These are phyloP conservation scores for Meriones unguiculatus DNA, from an alignment of 2,113 vertebrate genomes.

Conservation along the genomic window DNA sequence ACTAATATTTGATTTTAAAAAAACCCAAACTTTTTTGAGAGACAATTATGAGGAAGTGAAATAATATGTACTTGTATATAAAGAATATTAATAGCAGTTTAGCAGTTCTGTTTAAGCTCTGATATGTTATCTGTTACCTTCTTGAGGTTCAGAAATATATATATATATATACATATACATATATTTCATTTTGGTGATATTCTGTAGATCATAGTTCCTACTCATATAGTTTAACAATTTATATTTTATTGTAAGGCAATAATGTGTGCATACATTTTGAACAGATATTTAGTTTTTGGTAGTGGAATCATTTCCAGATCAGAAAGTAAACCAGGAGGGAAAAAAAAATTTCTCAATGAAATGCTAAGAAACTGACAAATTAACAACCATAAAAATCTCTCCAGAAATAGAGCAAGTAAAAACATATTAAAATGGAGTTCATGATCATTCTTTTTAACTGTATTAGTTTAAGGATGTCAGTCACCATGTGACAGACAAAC, in stretches of 20 bases:
- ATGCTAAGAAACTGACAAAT: constrained; percentile 57
- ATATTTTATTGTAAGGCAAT: constrained; percentile 62
- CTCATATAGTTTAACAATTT: constrained; percentile 62
- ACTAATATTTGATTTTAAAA: constrained; percentile 51
- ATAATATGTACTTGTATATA: not conserved
- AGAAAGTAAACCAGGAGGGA: constrained; percentile 43
- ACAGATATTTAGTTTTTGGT: constrained; percentile 59
- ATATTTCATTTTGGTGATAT: not conserved
- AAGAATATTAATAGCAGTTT: constrained; percentile 44
- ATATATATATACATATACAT: too few species aligned
- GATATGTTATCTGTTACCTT: constrained; percentile 46
- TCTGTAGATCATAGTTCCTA: constrained; percentile 41
- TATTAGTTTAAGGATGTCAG: constrained; percentile 28
- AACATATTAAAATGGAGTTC: not conserved
- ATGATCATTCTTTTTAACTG: constrained; percentile 45
- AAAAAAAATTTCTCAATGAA: not conserved
- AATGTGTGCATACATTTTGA: constrained; percentile 58
- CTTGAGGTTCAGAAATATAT: constrained; percentile 55
- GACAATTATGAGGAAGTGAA: not conserved
- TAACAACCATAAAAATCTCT: not conserved
- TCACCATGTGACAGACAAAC: constrained; percentile 48
- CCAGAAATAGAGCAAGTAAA: constrained; percentile 55
- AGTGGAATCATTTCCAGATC: constrained; percentile 42
- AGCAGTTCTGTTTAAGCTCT: constrained; percentile 40
- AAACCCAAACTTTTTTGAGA: not conserved